Conservation (phyloP, 2,113 vertebrate genomes). For the Sciurus niger region DNA sequence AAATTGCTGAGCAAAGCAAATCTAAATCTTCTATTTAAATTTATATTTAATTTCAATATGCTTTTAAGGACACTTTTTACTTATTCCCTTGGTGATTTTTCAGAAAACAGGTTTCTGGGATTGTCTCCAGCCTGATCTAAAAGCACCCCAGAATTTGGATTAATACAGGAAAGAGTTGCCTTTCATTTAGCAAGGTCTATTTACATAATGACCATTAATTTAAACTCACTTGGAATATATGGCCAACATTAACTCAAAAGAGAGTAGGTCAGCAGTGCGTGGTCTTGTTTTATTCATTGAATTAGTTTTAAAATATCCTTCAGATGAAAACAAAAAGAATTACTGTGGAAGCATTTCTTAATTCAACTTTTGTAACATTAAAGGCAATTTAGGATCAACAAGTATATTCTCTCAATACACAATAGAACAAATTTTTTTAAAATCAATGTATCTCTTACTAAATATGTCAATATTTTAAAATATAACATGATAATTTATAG, state of each 20-base stretch:
- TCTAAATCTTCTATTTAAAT: conserved; percentile 79
- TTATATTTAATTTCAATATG: conserved; percentile 83
- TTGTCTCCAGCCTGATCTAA: conserved; percentile 88
- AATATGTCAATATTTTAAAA: background rate
- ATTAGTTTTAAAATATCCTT: conserved; percentile 77
- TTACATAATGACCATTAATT: conserved; percentile 89
- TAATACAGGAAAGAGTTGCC: conserved; percentile 81
- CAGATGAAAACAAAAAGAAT: background rate
- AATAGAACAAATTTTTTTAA: background rate
- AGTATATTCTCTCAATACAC: background rate
- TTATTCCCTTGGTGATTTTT: conserved; percentile 89
- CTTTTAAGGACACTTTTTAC: conserved; percentile 80
- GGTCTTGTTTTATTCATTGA: conserved; percentile 77
- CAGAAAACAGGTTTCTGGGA: conserved; percentile 92
- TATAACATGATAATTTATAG: background rate
- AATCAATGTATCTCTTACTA: background rate
- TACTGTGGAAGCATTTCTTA: background rate
- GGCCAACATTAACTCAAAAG: conserved; percentile 80
- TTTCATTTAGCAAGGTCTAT: conserved; percentile 85
- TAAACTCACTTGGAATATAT: conserved; percentile 80
- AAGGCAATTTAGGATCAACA: background rate
- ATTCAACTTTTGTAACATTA: background rate
- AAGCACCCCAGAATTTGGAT: conserved; percentile 89
- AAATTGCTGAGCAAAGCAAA: conserved; percentile 73
- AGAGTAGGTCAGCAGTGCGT: conserved; percentile 77